Base-by-base conservation (phyloP, 2,797 vertebrate species). In the Danio albolineatus region DNA sequence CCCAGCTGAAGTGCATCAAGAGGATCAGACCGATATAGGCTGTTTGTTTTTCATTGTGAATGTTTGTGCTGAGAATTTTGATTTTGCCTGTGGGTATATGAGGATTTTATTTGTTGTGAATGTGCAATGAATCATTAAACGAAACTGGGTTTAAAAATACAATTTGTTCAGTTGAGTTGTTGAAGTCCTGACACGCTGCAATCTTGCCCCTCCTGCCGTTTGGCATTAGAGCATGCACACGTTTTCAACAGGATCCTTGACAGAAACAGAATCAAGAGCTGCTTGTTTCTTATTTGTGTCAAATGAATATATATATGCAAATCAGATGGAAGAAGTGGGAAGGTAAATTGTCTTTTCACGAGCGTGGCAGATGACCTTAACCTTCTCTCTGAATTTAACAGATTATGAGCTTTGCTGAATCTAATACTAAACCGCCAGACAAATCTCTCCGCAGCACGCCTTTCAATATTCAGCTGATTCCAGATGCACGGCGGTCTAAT, bases 41-140 rank as follows among this genome's bases (percentile, higher is more conserved):
- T 70, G 51, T 78, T 69, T 89, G 88, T 91, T 92, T 88, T 88
- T 89, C 85, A 86, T 89, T 87, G 91, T 92, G 85, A 87, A 91
- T 43, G 59, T 75, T 85, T 75, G 80, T 86, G 91, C 92, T 88
- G 75, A 76, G 82, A 88, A 84, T 88, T 86, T 90, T 89, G 85
- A 86, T 89, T 88, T 85, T 88, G 87, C 84, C 84, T 88, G 85
- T 90, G 86, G 86, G 85, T 90, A 85, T 89, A 85, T 87, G 86
- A 89, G 82, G 85, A 87, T 89, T 46, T 87, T 79, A 85, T 86
- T 89, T 89, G 91, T 90, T 93, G 90, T 93, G 91, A 89, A 86
- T 92, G 92, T 93, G 89, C 84, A 91, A 90, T 90, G 89, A 91
- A 87, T 81, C 64, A 93, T 92, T 94, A 93, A 94, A 94, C 87